These are phyloP conservation scores for Cheilosia pagana DNA, from an alignment of 2,888 invertebrate genomes.

Conservation along the genomic window DNA sequence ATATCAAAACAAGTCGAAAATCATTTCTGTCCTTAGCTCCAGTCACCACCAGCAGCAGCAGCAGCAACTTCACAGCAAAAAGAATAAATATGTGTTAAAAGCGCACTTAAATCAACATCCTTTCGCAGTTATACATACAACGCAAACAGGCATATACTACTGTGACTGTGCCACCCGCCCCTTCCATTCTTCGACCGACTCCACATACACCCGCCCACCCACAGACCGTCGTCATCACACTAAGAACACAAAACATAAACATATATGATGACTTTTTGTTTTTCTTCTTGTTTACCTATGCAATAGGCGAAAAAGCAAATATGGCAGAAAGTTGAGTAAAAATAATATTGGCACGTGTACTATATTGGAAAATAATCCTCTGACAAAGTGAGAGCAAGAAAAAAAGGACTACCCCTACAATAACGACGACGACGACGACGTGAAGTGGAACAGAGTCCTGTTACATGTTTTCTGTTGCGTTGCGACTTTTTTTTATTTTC, in stretches of 20 bases:
- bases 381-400: conserved; percentile 35
- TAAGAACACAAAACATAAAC: conserved; percentile 72
- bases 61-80: conserved; percentile 56
- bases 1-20: conserved; percentile 62
- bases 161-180: conserved; percentile 32
- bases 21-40: conserved; percentile 57
- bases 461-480: conserved; percentile 67
- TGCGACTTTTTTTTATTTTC: conserved; percentile 23
- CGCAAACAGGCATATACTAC: conserved; percentile 63
- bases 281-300: conserved; percentile 59
- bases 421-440: conserved; percentile 34
- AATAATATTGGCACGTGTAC: conserved; percentile 72
- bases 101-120: conserved; percentile 74
- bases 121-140: conserved; percentile 56
- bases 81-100: conserved; percentile 73
- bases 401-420: conserved; percentile 27
- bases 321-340: conserved; percentile 71
- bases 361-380: conserved; percentile 71
- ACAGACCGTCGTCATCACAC: conserved; percentile 28
- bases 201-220: conserved; percentile 18
- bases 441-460: conserved; percentile 56
- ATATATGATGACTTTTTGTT: conserved; percentile 64
- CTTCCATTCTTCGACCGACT: conserved; percentile 26
- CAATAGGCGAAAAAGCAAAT: conserved; percentile 68
- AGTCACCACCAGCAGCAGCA: conserved; percentile 27